Evolutionary conservation across 1,140 invertebrate species (phyloP), one percentile per base, ranked within the genome.

Genomic region (Drosophila baimaii): DNA sequence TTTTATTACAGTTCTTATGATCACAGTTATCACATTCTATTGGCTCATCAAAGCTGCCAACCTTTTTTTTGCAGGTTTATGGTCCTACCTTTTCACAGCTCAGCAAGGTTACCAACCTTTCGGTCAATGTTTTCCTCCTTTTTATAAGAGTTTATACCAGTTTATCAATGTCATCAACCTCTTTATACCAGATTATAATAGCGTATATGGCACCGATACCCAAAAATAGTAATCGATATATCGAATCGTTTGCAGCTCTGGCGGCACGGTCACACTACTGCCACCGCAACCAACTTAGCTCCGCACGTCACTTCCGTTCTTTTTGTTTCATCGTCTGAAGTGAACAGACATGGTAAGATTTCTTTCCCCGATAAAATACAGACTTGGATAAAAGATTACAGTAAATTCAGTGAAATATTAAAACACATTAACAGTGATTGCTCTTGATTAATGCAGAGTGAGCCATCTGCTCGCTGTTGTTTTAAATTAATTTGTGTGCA

Each of bases 321-420:
- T 91, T 91, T 71, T 75, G 54, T 80, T 78, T 74, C 89, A 83
- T 70, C 90, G 79, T 91, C 89, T 84, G 82, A 91, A 77, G 33
- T 62, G 89, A 79, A 75, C 63, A 71, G 90, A 90, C 85, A 91
- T 91, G 84, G 90, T 91, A 74, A 91, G 84, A n/a, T 59, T 52
- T 23, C 25, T 0, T 1, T 31, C 2, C 19, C 19, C 3, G 3
- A 10, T 10, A 46, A 49, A 47, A 5, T 12, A 31, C 17, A 10
- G 12, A 27, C 3, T 19, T 17, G 7, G 41, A 52, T 43, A n/a
- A 43, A 21, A n/a, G 10, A 12, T 47, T 29, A n/a, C 35, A 49
- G 3, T 46, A 19, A 27, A 46, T 9, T 12, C 5, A 0, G 23
- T n/a, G 4, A 37, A 23, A 21, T 19, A 37, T n/a, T n/a, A n/a